A percentile compares a stretch with the other conserved stretches of the same genome.
Conservation (phyloP, 2,797 vertebrate genomes). For the Ataeniobius toweri region DNA sequence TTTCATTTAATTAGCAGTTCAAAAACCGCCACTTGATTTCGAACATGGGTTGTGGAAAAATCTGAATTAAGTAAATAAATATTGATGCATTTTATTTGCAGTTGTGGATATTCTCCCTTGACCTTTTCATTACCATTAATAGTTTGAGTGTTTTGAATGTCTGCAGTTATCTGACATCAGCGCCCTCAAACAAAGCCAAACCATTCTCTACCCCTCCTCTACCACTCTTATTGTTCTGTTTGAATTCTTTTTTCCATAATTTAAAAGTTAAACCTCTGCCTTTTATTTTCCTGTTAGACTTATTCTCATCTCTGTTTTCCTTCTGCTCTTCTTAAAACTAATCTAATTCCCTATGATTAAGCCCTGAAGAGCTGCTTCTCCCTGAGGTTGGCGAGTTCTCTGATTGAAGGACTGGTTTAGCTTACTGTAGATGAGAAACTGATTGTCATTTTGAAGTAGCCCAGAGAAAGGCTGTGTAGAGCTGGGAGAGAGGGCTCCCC, state of each 20-base stretch:
- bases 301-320: slow-evolving; percentile 33
- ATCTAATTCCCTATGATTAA: slow-evolving; percentile 70
- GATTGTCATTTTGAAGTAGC: slow-evolving; percentile 68
- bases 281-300: slow-evolving; percentile 45
- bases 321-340: slow-evolving; percentile 49
- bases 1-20: no score
- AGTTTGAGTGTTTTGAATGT: not conserved
- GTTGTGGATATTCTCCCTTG: no score
- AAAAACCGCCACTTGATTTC: no score
- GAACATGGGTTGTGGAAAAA: no score
- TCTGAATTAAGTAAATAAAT: no score
- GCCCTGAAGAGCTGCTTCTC: slow-evolving; percentile 62
- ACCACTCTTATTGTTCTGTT: slow-evolving; percentile 6
- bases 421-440: slow-evolving; percentile 67
- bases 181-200: slow-evolving; percentile 1
- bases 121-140: no score
- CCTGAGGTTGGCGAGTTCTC: slow-evolving; percentile 69
- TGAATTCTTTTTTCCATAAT: slow-evolving; percentile 23
- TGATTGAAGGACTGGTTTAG: slow-evolving; percentile 79
- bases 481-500: slow-evolving; percentile 38
- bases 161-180: not conserved
- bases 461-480: slow-evolving; percentile 55
- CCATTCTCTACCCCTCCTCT: not conserved
- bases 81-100: no score
- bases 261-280: slow-evolving; percentile 35